Base-by-base conservation (phyloP, 2,888 invertebrate genomes). In the Geotrupes spiniger region DNA sequence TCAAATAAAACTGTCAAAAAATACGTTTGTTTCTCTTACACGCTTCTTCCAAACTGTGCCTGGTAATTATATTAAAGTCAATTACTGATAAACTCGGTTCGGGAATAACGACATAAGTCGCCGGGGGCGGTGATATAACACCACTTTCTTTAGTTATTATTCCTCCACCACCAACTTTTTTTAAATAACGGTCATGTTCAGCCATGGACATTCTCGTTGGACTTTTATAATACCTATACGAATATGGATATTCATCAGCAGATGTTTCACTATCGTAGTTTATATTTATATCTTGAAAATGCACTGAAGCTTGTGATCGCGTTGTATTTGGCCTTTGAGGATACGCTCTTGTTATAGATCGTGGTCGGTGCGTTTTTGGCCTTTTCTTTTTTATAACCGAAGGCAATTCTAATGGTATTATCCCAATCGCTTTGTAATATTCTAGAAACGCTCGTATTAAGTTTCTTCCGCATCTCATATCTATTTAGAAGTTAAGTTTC, bases 391-490 rank as follows among this genome's bases (percentile, higher is more conserved):
- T 55, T 53, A 52, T 8, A 56, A 56, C 38, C 2, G 37, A 26
- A 9, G 45, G 45, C 75, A 55, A 14, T 41, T 48, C 51, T 10
- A 75, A 66, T 1, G 83, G 79, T 51, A 87, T 79, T 40, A 85
- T 78, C 39, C 88, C 89, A 21, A 81, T 83, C 49, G 84, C 79
- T 60, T 84, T 83, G 74, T 91, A 92, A 72, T 90, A 92, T 68
- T 91, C 89, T 45, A 89, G 73, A 64, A 89, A 82, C 1, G 89
- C 85, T 36, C 85, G 77, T 1, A 84, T 84, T 53, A 92, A 71
- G 70, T 89, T 90, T 51, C 89, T 77, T 0, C 90, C 90, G 36
- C 89, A 79, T 51, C 87, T 80, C 73, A 84, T 85, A 76, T 89
- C 89, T 89, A 57, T 33, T 52, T 66, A 65, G 64, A 57, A 68